Conservation (phyloP, 1,140 invertebrate species). For the Meteorus sp. region DNA sequence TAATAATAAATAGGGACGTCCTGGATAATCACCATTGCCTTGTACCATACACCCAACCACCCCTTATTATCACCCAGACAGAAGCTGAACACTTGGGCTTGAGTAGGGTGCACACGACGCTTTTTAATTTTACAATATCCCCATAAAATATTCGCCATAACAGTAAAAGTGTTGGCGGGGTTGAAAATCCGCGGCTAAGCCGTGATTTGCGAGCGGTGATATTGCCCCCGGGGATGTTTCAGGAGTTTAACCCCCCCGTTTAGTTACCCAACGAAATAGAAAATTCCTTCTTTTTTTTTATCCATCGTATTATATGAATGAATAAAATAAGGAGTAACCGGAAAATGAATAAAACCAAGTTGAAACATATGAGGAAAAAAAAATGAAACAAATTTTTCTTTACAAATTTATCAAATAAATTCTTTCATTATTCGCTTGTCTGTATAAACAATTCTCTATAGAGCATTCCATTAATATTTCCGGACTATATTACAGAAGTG, state of each 20-base stretch:
- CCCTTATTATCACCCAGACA: conserved; percentile 46
- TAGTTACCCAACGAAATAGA: conserved; percentile 13
- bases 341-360: too few relatives aligned
- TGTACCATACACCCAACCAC: conserved; percentile 26
- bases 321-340: too few relatives aligned
- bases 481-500: too few relatives aligned
- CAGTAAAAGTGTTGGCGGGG: conserved; percentile 43
- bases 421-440: too few relatives aligned
- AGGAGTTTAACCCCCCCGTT: conserved; percentile 23
- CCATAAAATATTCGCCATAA: conserved; percentile 55
- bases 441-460: too few relatives aligned
- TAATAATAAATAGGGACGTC: conserved; percentile 16
- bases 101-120: conserved; percentile 37
- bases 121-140: conserved; percentile 60
- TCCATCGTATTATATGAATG: neutral
- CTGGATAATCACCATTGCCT: conserved; percentile 9
- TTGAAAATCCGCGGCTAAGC: conserved; percentile 37
- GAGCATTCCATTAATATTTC: too few relatives aligned
- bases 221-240: conserved; percentile 35
- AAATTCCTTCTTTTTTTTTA: neutral
- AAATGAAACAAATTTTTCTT: too few relatives aligned
- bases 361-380: too few relatives aligned
- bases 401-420: too few relatives aligned
- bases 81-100: conserved; percentile 26
- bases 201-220: conserved; percentile 51